Base-by-base conservation (phyloP, 2,888 invertebrate species). In the Emesis russula region DNA sequence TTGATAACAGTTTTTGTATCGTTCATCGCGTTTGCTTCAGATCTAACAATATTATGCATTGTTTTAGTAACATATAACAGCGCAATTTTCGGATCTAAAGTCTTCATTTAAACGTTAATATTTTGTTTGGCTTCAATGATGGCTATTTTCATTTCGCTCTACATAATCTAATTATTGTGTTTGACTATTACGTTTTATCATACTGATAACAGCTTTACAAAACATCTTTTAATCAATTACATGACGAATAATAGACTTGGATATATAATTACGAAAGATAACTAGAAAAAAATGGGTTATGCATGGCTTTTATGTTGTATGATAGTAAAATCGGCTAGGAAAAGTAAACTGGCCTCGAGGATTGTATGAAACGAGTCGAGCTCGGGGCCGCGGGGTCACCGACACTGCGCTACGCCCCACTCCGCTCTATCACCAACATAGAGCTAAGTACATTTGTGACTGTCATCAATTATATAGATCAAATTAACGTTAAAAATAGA, bases 321-420 rank as follows among this genome's bases (percentile, higher is more conserved):
- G 76, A 86, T 85, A 82, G 84, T 89, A 84, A 88, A 86, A 86
- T 81, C 87, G 81, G 33, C 70, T 70, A 70, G 70, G 70, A 70
- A 70, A 70, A 86, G 88, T 89, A 93, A 91, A 95, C 95, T 94
- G 95, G 92, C 94, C 95, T 95, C 95, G 94, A 93, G 78, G 94
- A 93, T 95, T 95, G 95, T 91, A 95, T 95, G 96, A 96, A 97
- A 96, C 96, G 90, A 86, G 86, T 86, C 82, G 86, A 83, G 96
- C 96, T 96, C 97, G 97, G 97, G 97, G 97, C 97, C 97, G 97
- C 96, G 97, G 97, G 98, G 98, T 98, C 98, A 98, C 96, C 97
- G 98, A 98, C 98, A 97, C 97, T 93, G 93, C 94, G 91, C 95
- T 91, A 81, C 95, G 95, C 95, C 95, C 94, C 95, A 89, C 95